Conservation (phyloP, 2,113 vertebrate genomes). For the Trachemys scripta region DNA sequence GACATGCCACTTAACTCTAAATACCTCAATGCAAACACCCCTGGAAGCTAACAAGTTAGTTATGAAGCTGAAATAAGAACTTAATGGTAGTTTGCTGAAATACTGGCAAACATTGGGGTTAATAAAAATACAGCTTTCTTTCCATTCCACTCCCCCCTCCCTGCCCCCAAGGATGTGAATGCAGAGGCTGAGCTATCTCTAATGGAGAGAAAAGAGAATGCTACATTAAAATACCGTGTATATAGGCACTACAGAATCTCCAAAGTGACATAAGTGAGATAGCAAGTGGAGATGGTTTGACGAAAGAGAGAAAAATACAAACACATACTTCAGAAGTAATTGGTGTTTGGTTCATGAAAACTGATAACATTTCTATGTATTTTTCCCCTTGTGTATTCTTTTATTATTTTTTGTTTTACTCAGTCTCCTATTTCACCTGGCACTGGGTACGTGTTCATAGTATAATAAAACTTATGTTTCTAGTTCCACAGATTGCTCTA, state of each 20-base stretch:
- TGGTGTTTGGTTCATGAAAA: conserved; percentile 49
- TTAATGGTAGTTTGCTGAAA: conserved; percentile 44
- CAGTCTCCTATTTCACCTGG: not conserved
- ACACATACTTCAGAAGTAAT: conserved; percentile 66
- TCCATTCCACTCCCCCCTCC: conserved; percentile 2
- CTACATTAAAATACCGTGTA: conserved; percentile 57
- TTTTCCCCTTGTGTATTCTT: not conserved
- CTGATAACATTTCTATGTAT: conserved; percentile 24
- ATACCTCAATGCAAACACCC: not conserved
- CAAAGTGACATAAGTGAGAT: not conserved
- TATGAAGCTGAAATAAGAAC: conserved; percentile 25
- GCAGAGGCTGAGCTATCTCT: conserved; percentile 55
- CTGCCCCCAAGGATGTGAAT: conserved; percentile 43
- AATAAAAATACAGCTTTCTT: conserved; percentile 57
- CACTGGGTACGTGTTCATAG: not conserved
- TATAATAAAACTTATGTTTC: not conserved
- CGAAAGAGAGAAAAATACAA: conserved; percentile 58
- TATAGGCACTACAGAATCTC: not conserved
- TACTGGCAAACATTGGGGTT: conserved; percentile 43
- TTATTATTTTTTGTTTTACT: not conserved
- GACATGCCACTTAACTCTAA: not conserved
- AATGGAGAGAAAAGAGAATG: conserved; percentile 32
- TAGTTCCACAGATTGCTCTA: not conserved
- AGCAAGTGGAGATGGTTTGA: conserved; percentile 50
- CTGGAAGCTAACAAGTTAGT: not conserved